Evolutionary conservation across 1,140 invertebrate species (phyloP), one percentile per base, ranked within the genome.

Genomic region (Goniozus legneri): DNA sequence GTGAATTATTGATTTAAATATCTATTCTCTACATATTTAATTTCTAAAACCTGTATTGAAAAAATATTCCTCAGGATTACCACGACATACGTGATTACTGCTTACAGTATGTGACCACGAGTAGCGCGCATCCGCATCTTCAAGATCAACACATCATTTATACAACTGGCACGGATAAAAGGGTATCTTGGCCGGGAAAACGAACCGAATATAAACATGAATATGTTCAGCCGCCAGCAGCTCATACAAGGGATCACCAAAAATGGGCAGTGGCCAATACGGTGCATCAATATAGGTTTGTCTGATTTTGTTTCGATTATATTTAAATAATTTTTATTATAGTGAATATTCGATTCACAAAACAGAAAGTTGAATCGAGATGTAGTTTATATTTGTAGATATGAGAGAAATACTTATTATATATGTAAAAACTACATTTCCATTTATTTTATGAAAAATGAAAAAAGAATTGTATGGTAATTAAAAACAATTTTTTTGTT

Each of bases 171-270:
- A 71, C 70, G n/a, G 80, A 82, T 44, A 83, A 82, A 58, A 70
- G 81, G 42, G 76, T 83, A 16, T 79, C 80, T 3, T 83, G 80
- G 78, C 78, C 80, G 16, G 76, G 66, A 30, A 79, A 79, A 52
- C 71, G 79, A 36, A 59, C 77, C 3, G 71, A 79, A 6, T 77
- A 73, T 44, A 78, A 79, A 24, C 77, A 79, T 47, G 81, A 82
- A 20, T 83, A 83, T 54, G 75, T 82, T 21, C 82, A 84, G 62
- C 83, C 82, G 36, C 83, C 82, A 24, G 80, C 79, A 34, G 83
- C 83, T 18, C 83, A 84, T 59, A 78, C 81, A 8, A 78, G 74
- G 54, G 74, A 76, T 15, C 72, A 75, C 44, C 71, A 76, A 31
- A 80, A 80, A 53, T 78, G 79, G 60, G 73, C 79, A 16, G 79